phyloP scores from a whole-genome alignment of 2,113 vertebrate species.

The Eptatretus burgeri region DNA sequence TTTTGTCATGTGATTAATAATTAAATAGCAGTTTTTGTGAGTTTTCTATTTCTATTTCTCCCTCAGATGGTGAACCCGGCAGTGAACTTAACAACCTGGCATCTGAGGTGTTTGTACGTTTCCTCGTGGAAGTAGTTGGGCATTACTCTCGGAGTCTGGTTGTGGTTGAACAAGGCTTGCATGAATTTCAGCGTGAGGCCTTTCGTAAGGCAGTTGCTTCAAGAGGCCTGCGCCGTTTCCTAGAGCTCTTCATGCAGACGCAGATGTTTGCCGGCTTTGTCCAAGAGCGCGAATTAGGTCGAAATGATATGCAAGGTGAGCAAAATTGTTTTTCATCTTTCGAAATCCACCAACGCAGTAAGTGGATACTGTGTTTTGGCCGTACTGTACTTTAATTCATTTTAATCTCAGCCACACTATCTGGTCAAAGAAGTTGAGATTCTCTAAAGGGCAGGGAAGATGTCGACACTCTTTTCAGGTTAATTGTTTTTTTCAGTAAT shows the following conservation, averaged over 20 bases:
- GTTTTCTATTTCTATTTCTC: no score
- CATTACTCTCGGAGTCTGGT: conserved; percentile 88
- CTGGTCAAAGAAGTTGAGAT: no score
- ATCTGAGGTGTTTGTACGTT: conserved; percentile 90
- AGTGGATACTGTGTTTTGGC: no score
- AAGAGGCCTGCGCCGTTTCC: conserved; percentile 84
- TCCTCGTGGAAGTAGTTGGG: conserved; percentile 87
- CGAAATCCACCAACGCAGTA: no score
- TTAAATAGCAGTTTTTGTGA: no score
- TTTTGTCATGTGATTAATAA: no score
- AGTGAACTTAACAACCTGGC: conserved; percentile 58
- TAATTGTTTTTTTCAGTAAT: no score
- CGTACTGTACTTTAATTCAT: no score
- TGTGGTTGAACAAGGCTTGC: conserved; percentile 61
- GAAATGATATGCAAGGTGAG: conserved; percentile 11
- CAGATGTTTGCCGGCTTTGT: conserved; percentile 99
- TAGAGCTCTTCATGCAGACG: conserved; percentile 97
- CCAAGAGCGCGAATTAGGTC: conserved; percentile 77
- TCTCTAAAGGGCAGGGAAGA: no score
- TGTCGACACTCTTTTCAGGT: no score
- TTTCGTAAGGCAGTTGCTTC: conserved; percentile 96
- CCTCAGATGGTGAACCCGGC: not conserved
- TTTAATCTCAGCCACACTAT: no score
- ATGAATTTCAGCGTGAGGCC: conserved; percentile 63
- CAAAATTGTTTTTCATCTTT: no score